Base-by-base conservation (phyloP, 2,113 vertebrate genomes). In the Clarias batrachus region DNA sequence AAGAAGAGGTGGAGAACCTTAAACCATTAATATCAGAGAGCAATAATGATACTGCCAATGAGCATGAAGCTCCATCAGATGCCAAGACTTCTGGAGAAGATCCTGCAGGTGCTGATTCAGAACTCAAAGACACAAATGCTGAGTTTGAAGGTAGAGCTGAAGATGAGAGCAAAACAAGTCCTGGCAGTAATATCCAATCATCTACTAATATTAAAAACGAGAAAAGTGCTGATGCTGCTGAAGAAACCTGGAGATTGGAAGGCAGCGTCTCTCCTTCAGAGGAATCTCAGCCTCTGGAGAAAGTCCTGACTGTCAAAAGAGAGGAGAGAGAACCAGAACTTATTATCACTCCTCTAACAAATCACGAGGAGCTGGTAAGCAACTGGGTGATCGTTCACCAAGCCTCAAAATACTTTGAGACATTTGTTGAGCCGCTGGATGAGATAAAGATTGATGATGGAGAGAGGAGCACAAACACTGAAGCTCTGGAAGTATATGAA, bases 311-410 rank as follows among this genome's bases (percentile, higher is more conserved):
- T 3, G 6, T 57, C 0, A 19, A 73, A n/a, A 86, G 78, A n/a
- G 84, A 89, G 65, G 68, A 78, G 1, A 57, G 86, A n/a, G 63
- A 87, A 16, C 78, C 77, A 33, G 88, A 90, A 52, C 62, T 84
- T 27, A 27, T 86, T 2, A 6, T 54, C 6, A 33, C 73, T 56
- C 86, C 83, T 66, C 90, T 90, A 37, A 52, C 92, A 33, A 89
- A 91, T 88, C 93, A 82, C 30, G 80, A 87, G 0, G 93, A 94
- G 86, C 83, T 95, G 0, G 95, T 95, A 62, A 91, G 89, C 9
- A 94, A 93, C 91, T 95, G 95, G 94, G 89, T 95, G 2, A 93
- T 86, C 57, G 33, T 88, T 77, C 95, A 95, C 89, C 94, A 94
- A 68, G 77, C 88, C 0, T 92, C 93, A 23, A 93, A 89, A 87